Evolutionary conservation across 2,797 vertebrate genomes (phyloP), one percentile per base, ranked within the genome.

Genomic region (Rhinoraja longicauda): DNA sequence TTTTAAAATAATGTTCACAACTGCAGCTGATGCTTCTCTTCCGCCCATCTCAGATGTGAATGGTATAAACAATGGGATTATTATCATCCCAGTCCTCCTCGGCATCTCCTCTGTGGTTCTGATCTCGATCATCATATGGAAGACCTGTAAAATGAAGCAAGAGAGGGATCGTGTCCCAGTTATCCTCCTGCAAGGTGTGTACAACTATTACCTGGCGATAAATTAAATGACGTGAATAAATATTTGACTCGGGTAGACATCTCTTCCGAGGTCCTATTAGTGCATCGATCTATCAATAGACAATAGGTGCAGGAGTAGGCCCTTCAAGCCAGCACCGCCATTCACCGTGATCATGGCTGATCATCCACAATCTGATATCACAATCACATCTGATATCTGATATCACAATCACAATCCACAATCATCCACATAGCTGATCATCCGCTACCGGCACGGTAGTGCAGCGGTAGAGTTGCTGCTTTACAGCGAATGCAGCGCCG

Each of bases 111-210:
- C 93, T 0, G 93, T 95, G 92, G 77, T 95, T 53, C 10, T 93
- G 0, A 3, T 94, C 90, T 92, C 78, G 59, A 84, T 93, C 45
- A 94, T 95, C 57, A 0, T 94, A 67, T 94, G 94, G 94, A 95
- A 94, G 76, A 94, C 92, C 0, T 93, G 94, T 26, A 59, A 4
- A 53, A 84, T 4, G 82, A 36, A 81, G 73, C 67, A 26, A 0
- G 24, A 73, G 32, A 93, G 73, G 72, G 88, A 10, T 4, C 15
- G 57, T 93, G 93, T 78, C 45, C 8, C 93, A 39, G 0, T 72
- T 26, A 0, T 59, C 88, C 53, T 84, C n/a, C 0, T 77, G 77
- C 93, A 93, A 94, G 94, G 94, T 93, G 93, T 94, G 73, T 32
- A 59, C n/a, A 8, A 62, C n/a, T 32, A 8, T 67, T 86, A 67